Percentiles rank a stretch among this genome's conserved stretches.
Evolutionary conservation across 2,113 vertebrate genomes (phyloP).

Genomic region (Hippoglossus stenolepis): DNA sequence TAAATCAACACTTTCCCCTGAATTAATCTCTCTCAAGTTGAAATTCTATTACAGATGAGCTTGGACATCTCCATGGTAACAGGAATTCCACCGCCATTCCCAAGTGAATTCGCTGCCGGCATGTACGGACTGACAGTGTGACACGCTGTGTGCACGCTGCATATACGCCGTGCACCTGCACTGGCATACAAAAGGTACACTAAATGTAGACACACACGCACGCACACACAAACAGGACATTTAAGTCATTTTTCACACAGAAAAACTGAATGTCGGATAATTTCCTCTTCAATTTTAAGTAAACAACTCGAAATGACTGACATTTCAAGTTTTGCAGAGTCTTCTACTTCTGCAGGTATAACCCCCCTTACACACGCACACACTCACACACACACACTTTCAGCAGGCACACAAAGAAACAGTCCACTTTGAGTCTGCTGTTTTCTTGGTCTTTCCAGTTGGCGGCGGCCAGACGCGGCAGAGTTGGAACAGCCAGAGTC

Average conservation of each 20-base stretch:
- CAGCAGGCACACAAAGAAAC: slow-evolving; percentile 63
- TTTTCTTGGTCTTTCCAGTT: slow-evolving; percentile 79
- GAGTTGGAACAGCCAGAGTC: slow-evolving; percentile 82
- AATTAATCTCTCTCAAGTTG: slow-evolving; percentile 77
- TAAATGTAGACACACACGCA: not conserved
- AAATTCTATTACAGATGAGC: slow-evolving; percentile 73
- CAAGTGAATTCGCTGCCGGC: slow-evolving; percentile 72
- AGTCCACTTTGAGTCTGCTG: slow-evolving; percentile 73
- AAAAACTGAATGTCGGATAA: slow-evolving; percentile 32
- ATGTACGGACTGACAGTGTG: slow-evolving; percentile 68
- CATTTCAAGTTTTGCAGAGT: slow-evolving; percentile 43
- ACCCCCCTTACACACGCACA: slow-evolving; percentile 1
- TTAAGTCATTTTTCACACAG: slow-evolving; percentile 1
- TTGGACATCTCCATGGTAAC: slow-evolving; percentile 81
- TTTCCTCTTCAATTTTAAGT: slow-evolving; percentile 13
- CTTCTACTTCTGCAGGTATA: slow-evolving; percentile 28
- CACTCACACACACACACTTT: slow-evolving; percentile 13
- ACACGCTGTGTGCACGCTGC: slow-evolving; percentile 55
- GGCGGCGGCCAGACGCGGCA: slow-evolving; percentile 80
- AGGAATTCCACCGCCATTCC: slow-evolving; percentile 78
- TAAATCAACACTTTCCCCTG: slow-evolving; percentile 82
- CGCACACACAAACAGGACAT: not conserved
- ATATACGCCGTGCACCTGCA: slow-evolving; percentile 41
- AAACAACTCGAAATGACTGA: slow-evolving; percentile 24
- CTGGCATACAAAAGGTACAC: slow-evolving; percentile 17